Evolutionary conservation across 2,113 vertebrate species (phyloP).

Genomic region (Pelusios castaneus): DNA sequence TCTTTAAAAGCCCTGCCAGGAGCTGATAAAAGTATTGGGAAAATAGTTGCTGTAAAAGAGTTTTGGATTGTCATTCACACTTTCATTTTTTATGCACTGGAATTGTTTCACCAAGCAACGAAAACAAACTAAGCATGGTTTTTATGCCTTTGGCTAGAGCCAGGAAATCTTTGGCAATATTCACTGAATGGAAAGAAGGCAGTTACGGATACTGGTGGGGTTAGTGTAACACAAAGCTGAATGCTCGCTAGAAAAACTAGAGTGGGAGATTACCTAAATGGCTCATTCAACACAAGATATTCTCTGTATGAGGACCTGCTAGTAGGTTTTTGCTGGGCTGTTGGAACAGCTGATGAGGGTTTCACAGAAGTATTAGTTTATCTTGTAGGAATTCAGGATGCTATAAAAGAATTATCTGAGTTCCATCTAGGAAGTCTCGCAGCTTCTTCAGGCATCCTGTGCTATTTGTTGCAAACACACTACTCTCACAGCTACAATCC

Average conservation of each 20-base stretch:
- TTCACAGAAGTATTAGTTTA: background rate
- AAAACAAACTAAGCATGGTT: conserved; percentile 21
- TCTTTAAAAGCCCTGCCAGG: conserved; percentile 28
- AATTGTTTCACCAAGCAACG: background rate
- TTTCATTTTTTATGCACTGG: background rate
- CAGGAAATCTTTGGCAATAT: conserved; percentile 16
- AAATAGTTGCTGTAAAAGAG: conserved; percentile 43
- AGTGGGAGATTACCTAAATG: background rate
- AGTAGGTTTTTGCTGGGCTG: background rate
- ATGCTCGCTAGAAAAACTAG: background rate
- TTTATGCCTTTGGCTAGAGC: conserved; percentile 29
- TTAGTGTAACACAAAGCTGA: conserved; percentile 13
- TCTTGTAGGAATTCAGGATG: background rate
- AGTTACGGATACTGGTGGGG: background rate
- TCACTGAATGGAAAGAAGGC: background rate
- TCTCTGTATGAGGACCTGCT: background rate
- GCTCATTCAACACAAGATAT: conserved; percentile 61
- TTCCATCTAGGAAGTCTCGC: rapidly evolving
- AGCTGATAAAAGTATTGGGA: conserved; percentile 27
- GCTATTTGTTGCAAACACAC: background rate
- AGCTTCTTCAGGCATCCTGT: background rate
- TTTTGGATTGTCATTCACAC: conserved; percentile 15
- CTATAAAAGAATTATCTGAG: rapidly evolving
- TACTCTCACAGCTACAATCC: no score
- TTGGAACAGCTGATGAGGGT: background rate